phyloP scores from a whole-genome alignment of 2,888 invertebrate species.

The Chalcosyrphus nemorum region DNA sequence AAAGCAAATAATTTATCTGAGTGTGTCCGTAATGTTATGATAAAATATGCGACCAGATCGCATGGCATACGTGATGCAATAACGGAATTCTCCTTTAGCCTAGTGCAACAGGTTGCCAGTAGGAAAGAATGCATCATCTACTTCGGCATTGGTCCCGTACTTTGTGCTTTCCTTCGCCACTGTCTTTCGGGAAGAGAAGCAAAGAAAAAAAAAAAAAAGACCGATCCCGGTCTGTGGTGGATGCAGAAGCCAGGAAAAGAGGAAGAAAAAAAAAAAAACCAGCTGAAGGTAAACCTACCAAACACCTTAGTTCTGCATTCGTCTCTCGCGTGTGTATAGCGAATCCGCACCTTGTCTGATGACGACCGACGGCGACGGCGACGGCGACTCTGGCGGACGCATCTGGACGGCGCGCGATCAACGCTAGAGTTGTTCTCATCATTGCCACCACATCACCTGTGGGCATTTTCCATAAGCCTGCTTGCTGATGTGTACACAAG shows the following conservation, averaged over 20 bases:
- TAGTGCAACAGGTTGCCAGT: slow-evolving; percentile 71
- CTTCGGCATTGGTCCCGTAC: slow-evolving; percentile 25
- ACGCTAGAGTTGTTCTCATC: not conserved
- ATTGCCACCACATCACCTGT: slow-evolving; percentile 60
- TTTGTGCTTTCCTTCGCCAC: slow-evolving; percentile 20
- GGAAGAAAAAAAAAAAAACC: too few relatives aligned
- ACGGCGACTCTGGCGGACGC: slow-evolving; percentile 25
- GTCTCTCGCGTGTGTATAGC: slow-evolving; percentile 39
- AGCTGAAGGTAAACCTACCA: slow-evolving; percentile 62
- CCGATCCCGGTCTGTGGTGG: slow-evolving; percentile 16
- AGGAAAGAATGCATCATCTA: slow-evolving; percentile 70
- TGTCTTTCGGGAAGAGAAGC: not conserved
- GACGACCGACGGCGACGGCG: slow-evolving; percentile 40
- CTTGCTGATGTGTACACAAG: slow-evolving; percentile 22
- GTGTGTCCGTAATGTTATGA: slow-evolving; percentile 71
- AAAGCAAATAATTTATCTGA: slow-evolving; percentile 68
- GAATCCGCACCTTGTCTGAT: slow-evolving; percentile 55
- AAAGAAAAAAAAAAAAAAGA: not conserved
- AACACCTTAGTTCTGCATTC: slow-evolving; percentile 61
- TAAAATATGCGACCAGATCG: slow-evolving; percentile 73
- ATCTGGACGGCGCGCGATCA: slow-evolving; percentile 27
- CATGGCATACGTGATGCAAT: slow-evolving; percentile 70
- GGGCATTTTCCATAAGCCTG: slow-evolving; percentile 66
- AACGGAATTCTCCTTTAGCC: slow-evolving; percentile 72
- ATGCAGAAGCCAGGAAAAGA: slow-evolving; percentile 56